Evolutionary conservation across 2,797 vertebrate genomes (phyloP), one percentile per base, ranked within the genome.

Genomic region (Tragopan temminckii): DNA sequence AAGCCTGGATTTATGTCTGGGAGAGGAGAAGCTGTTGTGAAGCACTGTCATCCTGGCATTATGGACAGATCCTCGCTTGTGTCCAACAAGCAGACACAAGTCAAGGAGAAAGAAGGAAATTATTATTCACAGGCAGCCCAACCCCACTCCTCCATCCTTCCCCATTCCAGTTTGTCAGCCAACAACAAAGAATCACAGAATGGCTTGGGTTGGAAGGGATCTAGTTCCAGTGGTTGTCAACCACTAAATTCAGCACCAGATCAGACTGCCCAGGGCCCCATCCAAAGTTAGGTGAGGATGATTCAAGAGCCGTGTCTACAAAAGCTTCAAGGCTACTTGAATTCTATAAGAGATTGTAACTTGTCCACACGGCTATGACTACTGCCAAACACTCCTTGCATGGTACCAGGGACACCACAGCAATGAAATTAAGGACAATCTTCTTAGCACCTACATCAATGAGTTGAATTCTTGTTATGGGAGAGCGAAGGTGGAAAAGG

Each of bases 1-100:
- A 82, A 72, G 43, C 38, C 52, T 74, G 88, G 74, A 96, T 92
- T 95, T 90, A 82, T 55, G 50, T 85, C 46, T 42, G 92, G 4
- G 4, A 92, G 46, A 25, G 38, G n/a, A 59, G 69, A 92, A 95
- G 93, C 58, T 67, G 59, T 53, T 68, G 81, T 76, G 83, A 90
- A 71, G 77, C 78, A 53, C 43, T 91, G 52, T 67, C 91, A 92
- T 90, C 46, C 63, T 80, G 82, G 67, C 66, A 35, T 79, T 33
- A 58, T 8, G 42, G 77, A 63, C 36, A 55, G 80, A 79, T 38
- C 35, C 82, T 88, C 70, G 81, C 52, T 18, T 1, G 0, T 2
- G 24, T 35, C 66, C 55, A 63, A 72, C 21, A 82, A 69, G 36
- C 40, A 80, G 59, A 42, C 4, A 68, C 42, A 11, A 76, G 31